These are phyloP conservation scores for Potamilus streckersoni DNA, from an alignment of 1,140 invertebrate genomes.

Conservation along the genomic window DNA sequence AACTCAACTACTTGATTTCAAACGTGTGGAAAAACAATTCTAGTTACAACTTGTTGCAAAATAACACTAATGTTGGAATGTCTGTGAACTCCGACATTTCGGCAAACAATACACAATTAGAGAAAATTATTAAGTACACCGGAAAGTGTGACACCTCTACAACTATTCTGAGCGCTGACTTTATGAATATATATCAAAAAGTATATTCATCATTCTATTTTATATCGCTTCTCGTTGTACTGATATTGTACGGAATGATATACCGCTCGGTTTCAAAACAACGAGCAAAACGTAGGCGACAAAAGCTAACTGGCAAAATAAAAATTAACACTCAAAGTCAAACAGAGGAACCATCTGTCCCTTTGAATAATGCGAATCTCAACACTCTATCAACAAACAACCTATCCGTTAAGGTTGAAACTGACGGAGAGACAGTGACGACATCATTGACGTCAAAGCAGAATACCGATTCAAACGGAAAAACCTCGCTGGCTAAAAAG, in stretches of 20 bases:
- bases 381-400: conserved; percentile 3
- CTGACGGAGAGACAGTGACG: conserved; percentile 18
- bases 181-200: conserved; percentile 54
- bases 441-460: conserved; percentile 1
- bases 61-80: conserved; percentile 15
- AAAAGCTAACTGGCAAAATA: conserved; percentile 12
- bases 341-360: conserved; percentile 26
- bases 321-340: conserved; percentile 31
- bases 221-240: conserved; percentile 48
- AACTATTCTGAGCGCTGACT: conserved; percentile 37
- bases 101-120: neutral
- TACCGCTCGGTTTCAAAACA: conserved; percentile 51
- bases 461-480: conserved; percentile 7
- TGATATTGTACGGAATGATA: conserved; percentile 57
- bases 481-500: conserved; percentile 2
- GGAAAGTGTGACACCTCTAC: conserved; percentile 43
- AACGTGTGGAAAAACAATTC: too few species aligned
- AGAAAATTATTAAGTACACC: conserved; percentile 22
- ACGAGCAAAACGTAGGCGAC: conserved; percentile 39
- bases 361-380: conserved; percentile 7
- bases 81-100: neutral
- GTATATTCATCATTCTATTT: conserved; percentile 55
- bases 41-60: neutral
- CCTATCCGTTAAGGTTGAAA: conserved; percentile 20
- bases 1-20: neutral